Evolutionary conservation across 2,888 invertebrate species (phyloP).

Genomic region (Pycnomerus fuliginosus): DNA sequence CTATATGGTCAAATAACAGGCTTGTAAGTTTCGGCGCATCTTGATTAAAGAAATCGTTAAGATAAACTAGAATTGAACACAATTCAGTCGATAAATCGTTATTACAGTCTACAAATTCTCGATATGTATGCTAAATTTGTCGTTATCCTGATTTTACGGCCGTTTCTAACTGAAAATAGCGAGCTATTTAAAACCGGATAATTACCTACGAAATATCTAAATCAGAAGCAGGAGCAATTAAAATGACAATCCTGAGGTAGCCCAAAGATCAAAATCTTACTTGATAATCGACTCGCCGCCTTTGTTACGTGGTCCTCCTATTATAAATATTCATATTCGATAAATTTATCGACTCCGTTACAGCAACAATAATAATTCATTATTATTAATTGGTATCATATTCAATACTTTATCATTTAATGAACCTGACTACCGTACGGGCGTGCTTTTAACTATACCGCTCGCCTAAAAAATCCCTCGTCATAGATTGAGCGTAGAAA

Average conservation of each 20-base stretch:
- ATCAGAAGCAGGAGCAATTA: conserved; percentile 39
- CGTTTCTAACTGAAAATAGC: too few species aligned
- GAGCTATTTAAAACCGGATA: too few species aligned
- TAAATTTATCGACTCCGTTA: conserved; percentile 28
- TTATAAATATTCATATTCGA: conserved; percentile 35
- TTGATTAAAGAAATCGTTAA: conserved; percentile 35
- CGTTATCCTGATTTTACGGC: too few species aligned
- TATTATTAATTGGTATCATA: conserved; percentile 25
- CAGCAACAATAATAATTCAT: conserved; percentile 18
- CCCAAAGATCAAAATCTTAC: conserved; percentile 31
- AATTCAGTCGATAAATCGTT: conserved; percentile 24
- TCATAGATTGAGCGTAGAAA: too few species aligned
- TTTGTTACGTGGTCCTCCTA: conserved; percentile 18
- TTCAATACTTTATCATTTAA: conserved; percentile 22
- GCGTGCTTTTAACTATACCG: too few species aligned
- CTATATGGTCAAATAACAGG: conserved; percentile 25
- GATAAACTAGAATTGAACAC: conserved; percentile 32
- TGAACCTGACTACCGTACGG: conserved; percentile 16
- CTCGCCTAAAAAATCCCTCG: too few species aligned
- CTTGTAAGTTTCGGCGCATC: conserved; percentile 30
- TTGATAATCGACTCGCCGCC: conserved; percentile 16
- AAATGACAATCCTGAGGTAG: conserved; percentile 33
- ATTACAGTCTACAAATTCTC: too few species aligned
- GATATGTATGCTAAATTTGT: too few species aligned
- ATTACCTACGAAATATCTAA: conserved; percentile 32